These are phyloP conservation scores for Epistrophe grossulariae DNA, from an alignment of 2,888 invertebrate genomes.

Conservation along the genomic window DNA sequence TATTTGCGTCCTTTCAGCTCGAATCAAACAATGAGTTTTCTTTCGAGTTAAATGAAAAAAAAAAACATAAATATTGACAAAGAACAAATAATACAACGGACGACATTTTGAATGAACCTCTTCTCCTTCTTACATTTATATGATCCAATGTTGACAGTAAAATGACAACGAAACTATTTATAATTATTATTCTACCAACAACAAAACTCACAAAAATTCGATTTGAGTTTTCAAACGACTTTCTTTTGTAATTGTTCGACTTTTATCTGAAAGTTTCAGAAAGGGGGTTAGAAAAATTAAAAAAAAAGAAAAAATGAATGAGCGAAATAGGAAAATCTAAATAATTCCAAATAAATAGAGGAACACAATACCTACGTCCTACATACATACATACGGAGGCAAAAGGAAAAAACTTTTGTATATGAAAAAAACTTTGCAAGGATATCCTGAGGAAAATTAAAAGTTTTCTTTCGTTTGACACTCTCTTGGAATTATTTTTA, in stretches of 20 bases:
- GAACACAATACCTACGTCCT: not conserved
- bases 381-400: not conserved
- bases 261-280: not conserved
- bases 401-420: not conserved
- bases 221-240: not conserved
- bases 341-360: constrained; percentile 7
- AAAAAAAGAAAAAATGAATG: not conserved
- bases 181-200: not conserved
- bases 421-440: constrained; percentile 23
- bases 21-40: too few relatives aligned
- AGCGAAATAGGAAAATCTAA: constrained; percentile 8
- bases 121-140: not conserved
- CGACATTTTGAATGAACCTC: too few relatives aligned
- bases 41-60: too few relatives aligned
- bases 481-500: constrained; percentile 4
- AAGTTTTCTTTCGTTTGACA: constrained; percentile 40
- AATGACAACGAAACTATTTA: not conserved
- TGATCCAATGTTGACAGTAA: not conserved
- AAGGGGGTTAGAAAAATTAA: not conserved
- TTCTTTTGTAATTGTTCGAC: not conserved
- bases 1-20: too few relatives aligned
- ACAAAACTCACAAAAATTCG: not conserved
- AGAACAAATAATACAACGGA: too few relatives aligned
- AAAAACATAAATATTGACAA: too few relatives aligned
- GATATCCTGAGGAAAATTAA: constrained; percentile 64